A percentile compares a stretch with the other conserved stretches of the same genome.
Conservation (phyloP, 2,797 vertebrate genomes). For the Mormyrops attenuatus region DNA sequence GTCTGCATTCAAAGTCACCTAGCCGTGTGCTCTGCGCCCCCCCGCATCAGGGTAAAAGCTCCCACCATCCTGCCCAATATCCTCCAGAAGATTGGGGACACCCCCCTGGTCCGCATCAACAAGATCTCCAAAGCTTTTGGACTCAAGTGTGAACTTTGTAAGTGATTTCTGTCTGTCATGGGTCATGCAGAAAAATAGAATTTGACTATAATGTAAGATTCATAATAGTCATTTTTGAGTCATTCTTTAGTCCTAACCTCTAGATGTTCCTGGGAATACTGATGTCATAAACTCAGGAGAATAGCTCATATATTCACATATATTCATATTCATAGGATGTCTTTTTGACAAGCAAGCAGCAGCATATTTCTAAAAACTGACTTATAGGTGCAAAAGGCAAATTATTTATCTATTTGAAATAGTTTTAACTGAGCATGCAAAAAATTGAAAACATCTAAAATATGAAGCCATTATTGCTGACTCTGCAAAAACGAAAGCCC, state of each 20-base stretch:
- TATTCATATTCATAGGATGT: background rate
- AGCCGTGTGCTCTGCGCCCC: background rate
- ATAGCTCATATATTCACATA: background rate
- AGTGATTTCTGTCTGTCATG: conserved; percentile 50
- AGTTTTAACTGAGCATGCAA: background rate
- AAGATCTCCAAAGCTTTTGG: conserved; percentile 74
- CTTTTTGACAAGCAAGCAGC: background rate
- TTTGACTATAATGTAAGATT: background rate
- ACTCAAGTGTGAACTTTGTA: conserved; percentile 84
- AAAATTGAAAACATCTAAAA: background rate
- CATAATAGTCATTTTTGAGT: background rate
- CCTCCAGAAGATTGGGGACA: conserved; percentile 73
- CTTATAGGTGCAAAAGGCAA: background rate
- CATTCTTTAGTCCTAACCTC: background rate
- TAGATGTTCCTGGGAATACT: background rate
- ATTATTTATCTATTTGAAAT: background rate
- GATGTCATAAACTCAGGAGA: background rate
- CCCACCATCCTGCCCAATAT: conserved; percentile 71
- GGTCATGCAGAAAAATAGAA: background rate
- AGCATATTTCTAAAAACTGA: background rate
- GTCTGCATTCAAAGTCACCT: background rate
- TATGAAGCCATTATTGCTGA: background rate
- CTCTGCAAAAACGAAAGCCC: background rate
- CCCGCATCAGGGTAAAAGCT: conserved; percentile 50
- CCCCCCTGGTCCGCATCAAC: conserved; percentile 80